These are phyloP conservation scores for Platysteira castanea DNA, from an alignment of 2,113 vertebrate species.

Conservation along the genomic window DNA sequence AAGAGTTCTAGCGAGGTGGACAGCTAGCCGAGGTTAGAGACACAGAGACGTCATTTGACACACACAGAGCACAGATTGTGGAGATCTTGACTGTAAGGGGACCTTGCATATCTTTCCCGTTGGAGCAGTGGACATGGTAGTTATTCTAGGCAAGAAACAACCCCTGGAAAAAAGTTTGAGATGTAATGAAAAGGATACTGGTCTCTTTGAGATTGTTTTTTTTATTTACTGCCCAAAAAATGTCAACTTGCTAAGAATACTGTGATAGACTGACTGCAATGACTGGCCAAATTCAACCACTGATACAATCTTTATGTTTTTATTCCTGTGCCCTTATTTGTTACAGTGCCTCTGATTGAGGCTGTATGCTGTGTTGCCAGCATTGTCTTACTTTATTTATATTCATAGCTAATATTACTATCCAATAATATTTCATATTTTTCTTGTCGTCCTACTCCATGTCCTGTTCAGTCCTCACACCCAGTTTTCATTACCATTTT, in stretches of 20 bases:
- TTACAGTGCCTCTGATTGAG: not conserved
- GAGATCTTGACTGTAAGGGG: not conserved
- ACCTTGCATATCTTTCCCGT: not conserved
- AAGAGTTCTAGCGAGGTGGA: not conserved
- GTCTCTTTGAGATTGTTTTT: not conserved
- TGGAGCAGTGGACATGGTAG: not conserved
- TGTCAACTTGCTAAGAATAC: not conserved
- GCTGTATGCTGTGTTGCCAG: not conserved
- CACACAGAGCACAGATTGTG: not conserved
- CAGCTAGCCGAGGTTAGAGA: not conserved
- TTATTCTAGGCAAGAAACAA: not conserved
- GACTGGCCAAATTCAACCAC: not conserved
- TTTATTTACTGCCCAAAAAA: not conserved
- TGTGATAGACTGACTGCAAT: not conserved
- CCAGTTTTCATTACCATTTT: not conserved
- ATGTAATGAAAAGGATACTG: not conserved
- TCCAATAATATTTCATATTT: not conserved
- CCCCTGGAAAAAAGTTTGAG: not conserved
- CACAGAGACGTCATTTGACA: not conserved
- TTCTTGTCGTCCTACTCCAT: not conserved
- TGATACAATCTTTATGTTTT: not conserved
- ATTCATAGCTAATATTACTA: not conserved
- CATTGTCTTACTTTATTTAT: not conserved
- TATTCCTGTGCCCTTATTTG: not conserved
- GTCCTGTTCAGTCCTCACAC: not conserved